A percentile compares a stretch with the other conserved stretches of the same genome.
Conservation (phyloP, 2,113 vertebrate species). For the Chionis minor region DNA sequence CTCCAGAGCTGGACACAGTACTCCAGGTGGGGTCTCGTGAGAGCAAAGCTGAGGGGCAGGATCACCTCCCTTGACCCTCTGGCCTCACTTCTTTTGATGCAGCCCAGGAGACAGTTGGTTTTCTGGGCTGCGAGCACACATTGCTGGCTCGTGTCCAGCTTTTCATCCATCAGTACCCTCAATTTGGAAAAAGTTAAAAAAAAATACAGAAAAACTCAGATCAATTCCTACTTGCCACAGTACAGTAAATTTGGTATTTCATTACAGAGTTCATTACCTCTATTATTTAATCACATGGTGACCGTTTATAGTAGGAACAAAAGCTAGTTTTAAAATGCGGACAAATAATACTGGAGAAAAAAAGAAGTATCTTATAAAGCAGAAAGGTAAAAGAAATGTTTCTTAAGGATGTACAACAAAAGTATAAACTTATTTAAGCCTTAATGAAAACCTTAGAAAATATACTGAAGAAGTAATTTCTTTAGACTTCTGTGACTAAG, state of each 20-base stretch:
- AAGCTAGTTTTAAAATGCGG: not conserved
- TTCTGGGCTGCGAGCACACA: accelerated
- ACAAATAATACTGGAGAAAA: not conserved
- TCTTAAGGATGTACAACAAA: not conserved
- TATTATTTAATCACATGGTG: not conserved
- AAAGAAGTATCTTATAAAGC: not conserved
- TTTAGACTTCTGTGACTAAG: not conserved
- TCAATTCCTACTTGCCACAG: not conserved
- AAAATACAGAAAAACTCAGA: not conserved
- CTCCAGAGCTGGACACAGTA: not conserved
- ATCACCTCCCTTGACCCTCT: not conserved
- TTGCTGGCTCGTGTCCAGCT: not conserved
- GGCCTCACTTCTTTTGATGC: accelerated
- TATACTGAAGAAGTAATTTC: not conserved
- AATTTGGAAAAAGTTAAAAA: not conserved
- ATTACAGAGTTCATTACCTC: not conserved
- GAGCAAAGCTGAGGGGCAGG: not conserved
- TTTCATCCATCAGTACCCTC: not conserved
- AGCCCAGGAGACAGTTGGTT: accelerated
- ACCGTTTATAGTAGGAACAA: not conserved
- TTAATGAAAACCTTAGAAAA: not conserved
- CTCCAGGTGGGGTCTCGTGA: not conserved
- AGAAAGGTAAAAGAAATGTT: not conserved
- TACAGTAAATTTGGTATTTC: not conserved
- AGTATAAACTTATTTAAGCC: not conserved